These are phyloP conservation scores for Drosophila flavopinicola DNA, from an alignment of 2,888 invertebrate species.

Conservation along the genomic window DNA sequence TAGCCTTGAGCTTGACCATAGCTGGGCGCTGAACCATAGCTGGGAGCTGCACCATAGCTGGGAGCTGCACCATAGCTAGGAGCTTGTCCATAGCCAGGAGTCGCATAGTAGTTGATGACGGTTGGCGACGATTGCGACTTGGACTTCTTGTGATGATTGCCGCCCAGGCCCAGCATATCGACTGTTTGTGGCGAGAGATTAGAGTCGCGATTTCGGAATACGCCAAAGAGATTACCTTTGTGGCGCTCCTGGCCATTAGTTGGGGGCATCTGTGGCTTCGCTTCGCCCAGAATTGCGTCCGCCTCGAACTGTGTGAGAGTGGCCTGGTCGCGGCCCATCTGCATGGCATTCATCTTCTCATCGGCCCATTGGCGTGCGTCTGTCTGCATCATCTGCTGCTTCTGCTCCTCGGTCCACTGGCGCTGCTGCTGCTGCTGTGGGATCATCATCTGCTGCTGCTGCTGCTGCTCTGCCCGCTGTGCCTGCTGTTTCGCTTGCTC, in stretches of 20 bases:
- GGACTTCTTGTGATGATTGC: constrained; percentile 53
- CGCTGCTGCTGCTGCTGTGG: neutral
- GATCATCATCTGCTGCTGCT: constrained; percentile 10
- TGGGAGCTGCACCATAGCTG: no score
- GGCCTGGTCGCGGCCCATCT: constrained; percentile 8
- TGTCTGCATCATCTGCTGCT: constrained; percentile 15
- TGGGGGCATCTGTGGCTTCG: constrained; percentile 72
- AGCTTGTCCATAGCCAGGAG: constrained; percentile 8
- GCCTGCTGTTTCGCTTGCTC: constrained; percentile 13
- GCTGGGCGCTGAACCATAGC: constrained; percentile 15
- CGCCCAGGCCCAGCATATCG: constrained; percentile 56
- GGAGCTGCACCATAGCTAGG: constrained; percentile 12
- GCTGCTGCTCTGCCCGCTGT: neutral
- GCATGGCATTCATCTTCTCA: constrained; percentile 25
- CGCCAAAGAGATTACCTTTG: constrained; percentile 83
- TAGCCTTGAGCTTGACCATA: constrained; percentile 6
- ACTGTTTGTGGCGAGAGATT: constrained; percentile 41
- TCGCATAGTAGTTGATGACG: constrained; percentile 70
- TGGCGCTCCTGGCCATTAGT: constrained; percentile 59
- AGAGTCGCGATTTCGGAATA: constrained; percentile 62
- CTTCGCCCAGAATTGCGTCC: constrained; percentile 43
- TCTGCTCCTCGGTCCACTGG: constrained; percentile 15
- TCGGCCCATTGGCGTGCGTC: constrained; percentile 35
- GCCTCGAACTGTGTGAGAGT: neutral
- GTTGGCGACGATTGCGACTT: constrained; percentile 41